A percentile compares a stretch with the other conserved stretches of the same genome.
phyloP scores from a whole-genome alignment of 2,797 vertebrate genomes.

The Valencia hispanica region DNA sequence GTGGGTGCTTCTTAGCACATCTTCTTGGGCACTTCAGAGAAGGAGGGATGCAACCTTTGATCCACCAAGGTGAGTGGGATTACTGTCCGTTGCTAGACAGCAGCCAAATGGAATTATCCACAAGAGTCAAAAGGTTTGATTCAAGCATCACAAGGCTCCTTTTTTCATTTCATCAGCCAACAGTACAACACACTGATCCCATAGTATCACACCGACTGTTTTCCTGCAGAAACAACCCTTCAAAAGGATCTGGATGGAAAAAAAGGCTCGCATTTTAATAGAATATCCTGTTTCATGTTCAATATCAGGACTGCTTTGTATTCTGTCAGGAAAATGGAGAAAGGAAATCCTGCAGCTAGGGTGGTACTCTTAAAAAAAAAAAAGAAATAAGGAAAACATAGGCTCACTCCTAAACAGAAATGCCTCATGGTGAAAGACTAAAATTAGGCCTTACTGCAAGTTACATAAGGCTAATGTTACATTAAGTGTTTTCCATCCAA shows the following conservation, averaged over 20 bases:
- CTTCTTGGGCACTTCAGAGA: conserved; percentile 25
- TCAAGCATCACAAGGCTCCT: neutral
- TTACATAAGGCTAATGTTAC: conserved; percentile 65
- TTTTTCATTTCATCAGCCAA: conserved; percentile 2
- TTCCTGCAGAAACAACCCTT: conserved; percentile 15
- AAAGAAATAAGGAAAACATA: neutral
- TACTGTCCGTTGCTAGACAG: conserved; percentile 33
- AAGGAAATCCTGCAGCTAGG: conserved; percentile 62
- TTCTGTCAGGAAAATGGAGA: conserved; percentile 51
- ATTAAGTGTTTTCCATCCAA: conserved; percentile 1
- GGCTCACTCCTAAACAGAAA: neutral
- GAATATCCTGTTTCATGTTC: conserved; percentile 50
- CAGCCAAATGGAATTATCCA: conserved; percentile 27
- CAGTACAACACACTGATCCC: conserved; percentile 8
- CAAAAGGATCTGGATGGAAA: conserved; percentile 18
- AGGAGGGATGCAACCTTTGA: conserved; percentile 45
- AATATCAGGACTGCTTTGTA: conserved; percentile 38
- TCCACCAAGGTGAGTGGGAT: conserved; percentile 25
- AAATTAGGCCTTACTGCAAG: conserved; percentile 35
- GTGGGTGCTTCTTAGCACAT: conserved; percentile 29
- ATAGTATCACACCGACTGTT: conserved; percentile 16
- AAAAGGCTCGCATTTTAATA: conserved; percentile 3
- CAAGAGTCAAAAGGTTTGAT: conserved; percentile 24
- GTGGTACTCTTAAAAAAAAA: conserved; percentile 7
- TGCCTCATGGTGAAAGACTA: conserved; percentile 7